Percentiles rank a stretch among this genome's conserved stretches.
These are phyloP conservation scores for Coptodon bakossiorum DNA, from an alignment of 2,113 vertebrate genomes.

Conservation along the genomic window DNA sequence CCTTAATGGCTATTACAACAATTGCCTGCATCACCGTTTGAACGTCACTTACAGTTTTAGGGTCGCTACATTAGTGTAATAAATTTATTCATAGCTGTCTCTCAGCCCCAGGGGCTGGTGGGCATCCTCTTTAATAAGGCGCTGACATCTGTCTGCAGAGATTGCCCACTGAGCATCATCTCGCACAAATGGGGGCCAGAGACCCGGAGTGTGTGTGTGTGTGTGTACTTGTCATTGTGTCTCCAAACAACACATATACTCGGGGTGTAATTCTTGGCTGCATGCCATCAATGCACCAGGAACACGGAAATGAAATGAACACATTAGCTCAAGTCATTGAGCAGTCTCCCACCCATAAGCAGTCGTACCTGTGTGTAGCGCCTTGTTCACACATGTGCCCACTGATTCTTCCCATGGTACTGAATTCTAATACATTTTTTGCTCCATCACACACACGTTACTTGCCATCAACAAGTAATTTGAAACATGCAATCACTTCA, in stretches of 20 bases:
- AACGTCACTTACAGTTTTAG: constrained; percentile 60
- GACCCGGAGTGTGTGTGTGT: neutral
- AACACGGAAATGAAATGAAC: constrained; percentile 20
- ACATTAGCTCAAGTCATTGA: constrained; percentile 45
- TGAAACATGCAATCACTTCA: constrained; percentile 15
- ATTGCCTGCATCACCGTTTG: constrained; percentile 38
- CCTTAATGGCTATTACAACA: constrained; percentile 38
- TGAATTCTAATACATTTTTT: neutral
- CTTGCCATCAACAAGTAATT: constrained; percentile 19
- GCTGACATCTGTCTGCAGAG: constrained; percentile 53
- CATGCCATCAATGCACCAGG: constrained; percentile 18
- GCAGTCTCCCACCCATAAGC: neutral
- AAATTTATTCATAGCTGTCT: constrained; percentile 69
- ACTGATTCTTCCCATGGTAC: neutral
- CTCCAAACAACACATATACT: neutral
- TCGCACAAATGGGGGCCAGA: constrained; percentile 39
- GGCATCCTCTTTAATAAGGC: constrained; percentile 59
- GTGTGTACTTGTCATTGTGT: neutral
- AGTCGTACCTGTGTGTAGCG: constrained; percentile 11
- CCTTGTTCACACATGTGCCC: neutral
- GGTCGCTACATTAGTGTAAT: constrained; percentile 64
- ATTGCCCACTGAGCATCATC: constrained; percentile 43
- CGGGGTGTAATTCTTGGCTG: neutral
- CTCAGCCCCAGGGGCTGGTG: neutral
- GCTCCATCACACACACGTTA: neutral